Evolutionary conservation across 2,888 invertebrate genomes (phyloP).

Genomic region (Julus scanicus): DNA sequence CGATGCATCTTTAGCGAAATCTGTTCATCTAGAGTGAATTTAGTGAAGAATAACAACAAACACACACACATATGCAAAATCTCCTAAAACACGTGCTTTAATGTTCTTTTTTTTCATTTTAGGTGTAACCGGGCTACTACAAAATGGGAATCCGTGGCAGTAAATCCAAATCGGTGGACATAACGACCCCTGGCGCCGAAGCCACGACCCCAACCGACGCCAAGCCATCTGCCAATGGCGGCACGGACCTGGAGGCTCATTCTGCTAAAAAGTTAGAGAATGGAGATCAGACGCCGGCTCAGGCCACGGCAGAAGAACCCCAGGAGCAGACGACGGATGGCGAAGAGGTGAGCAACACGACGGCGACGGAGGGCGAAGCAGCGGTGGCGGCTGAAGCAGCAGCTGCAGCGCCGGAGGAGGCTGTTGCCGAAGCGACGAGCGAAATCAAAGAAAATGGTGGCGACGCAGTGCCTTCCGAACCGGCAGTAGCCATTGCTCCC

Average conservation of each 20-base stretch:
- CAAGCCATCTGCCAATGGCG: conserved; percentile 54
- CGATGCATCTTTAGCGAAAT: too few relatives aligned
- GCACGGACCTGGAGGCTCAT: conserved; percentile 47
- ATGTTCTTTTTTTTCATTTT: background rate
- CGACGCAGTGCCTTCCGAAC: conserved; percentile 10
- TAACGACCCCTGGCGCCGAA: conserved; percentile 56
- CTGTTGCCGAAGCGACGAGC: conserved; percentile 27
- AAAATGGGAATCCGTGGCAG: conserved; percentile 56
- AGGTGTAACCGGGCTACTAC: conserved; percentile 25
- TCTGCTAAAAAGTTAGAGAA: conserved; percentile 46
- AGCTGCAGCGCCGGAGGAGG: background rate
- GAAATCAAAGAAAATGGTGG: conserved; percentile 52
- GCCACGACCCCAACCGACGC: conserved; percentile 34
- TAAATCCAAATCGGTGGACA: conserved; percentile 57
- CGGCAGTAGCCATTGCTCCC: conserved; percentile 45
- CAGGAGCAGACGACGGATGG: background rate
- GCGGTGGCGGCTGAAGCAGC: background rate
- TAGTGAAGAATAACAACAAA: background rate
- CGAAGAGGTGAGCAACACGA: background rate
- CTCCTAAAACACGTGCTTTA: too few relatives aligned
- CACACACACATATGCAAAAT: background rate
- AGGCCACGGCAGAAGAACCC: background rate
- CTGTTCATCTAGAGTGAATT: too few relatives aligned
- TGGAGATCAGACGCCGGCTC: conserved; percentile 36
- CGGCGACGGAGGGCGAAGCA: background rate